phyloP scores from a whole-genome alignment of 2,888 invertebrate genomes.

The Netelia melanura region DNA sequence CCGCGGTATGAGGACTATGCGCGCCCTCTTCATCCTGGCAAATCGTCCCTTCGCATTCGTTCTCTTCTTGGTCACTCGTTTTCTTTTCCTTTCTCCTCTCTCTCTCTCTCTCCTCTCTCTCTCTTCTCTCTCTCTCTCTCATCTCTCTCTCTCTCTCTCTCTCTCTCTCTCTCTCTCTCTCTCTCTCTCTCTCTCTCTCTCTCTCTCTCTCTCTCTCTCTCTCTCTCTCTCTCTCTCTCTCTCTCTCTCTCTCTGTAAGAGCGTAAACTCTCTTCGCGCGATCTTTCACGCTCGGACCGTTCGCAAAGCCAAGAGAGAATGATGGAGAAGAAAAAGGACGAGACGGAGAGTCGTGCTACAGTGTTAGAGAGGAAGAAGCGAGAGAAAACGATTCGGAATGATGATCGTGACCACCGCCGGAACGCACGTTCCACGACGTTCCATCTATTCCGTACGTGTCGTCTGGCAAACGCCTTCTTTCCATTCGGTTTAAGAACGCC shows the following conservation, averaged over 20 bases:
- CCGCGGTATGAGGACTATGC: conserved; percentile 32
- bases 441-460: conserved; percentile 57
- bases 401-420: conserved; percentile 57
- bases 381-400: conserved; percentile 45
- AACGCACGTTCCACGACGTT: conserved; percentile 54
- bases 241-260: conserved; percentile 9
- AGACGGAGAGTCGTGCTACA: background rate
- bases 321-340: conserved; percentile 35
- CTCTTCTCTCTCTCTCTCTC: no score
- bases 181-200: no score
- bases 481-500: conserved; percentile 15
- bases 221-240: no score
- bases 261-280: conserved; percentile 36
- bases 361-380: conserved; percentile 23
- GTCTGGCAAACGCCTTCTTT: conserved; percentile 49
- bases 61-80: conserved; percentile 6
- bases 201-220: background rate
- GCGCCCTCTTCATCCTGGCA: conserved; percentile 25
- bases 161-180: background rate
- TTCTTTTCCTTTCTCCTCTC: background rate
- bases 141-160: background rate
- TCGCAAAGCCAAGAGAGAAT: conserved; percentile 32
- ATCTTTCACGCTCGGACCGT: conserved; percentile 56
- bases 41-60: conserved; percentile 34
- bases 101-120: no score